Conservation (phyloP, 92 coral and sea anemone species). For the Muricea muricata region DNA sequence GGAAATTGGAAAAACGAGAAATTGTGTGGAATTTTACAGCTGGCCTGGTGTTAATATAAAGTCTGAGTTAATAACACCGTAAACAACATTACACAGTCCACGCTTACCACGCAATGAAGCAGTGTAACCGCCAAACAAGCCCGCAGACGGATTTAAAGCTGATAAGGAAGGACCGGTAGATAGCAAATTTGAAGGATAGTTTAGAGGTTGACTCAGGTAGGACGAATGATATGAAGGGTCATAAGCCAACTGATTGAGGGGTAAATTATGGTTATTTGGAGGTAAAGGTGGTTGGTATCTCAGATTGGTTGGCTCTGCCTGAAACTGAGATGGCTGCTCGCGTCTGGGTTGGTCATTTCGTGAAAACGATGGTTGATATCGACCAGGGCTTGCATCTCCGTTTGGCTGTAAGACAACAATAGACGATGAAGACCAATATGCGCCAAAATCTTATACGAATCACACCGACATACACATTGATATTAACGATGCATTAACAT, state of each 20-base stretch:
- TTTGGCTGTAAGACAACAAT: neutral
- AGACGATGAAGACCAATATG: neutral
- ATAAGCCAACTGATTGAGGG: neutral
- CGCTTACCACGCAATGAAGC: conserved; percentile 18
- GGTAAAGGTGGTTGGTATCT: neutral
- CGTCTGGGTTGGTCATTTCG: neutral
- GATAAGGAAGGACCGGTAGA: neutral
- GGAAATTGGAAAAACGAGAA: too few species aligned
- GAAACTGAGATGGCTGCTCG: neutral
- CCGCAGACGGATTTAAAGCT: neutral
- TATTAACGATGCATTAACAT: too few species aligned
- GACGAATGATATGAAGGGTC: neutral
- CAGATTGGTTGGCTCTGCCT: neutral
- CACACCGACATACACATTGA: too few species aligned
- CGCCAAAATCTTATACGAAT: too few species aligned
- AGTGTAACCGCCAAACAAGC: neutral
- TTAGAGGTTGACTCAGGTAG: conserved; percentile 14
- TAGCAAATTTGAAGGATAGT: conserved; percentile 21
- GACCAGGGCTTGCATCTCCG: neutral
- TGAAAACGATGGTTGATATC: neutral
- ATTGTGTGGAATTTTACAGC: too few species aligned
- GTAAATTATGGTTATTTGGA: neutral
- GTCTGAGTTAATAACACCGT: too few species aligned
- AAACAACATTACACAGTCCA: neutral
- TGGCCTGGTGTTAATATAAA: too few species aligned